phyloP scores from a whole-genome alignment of 2,797 vertebrate species.

The Sebastes hopkinsi region DNA sequence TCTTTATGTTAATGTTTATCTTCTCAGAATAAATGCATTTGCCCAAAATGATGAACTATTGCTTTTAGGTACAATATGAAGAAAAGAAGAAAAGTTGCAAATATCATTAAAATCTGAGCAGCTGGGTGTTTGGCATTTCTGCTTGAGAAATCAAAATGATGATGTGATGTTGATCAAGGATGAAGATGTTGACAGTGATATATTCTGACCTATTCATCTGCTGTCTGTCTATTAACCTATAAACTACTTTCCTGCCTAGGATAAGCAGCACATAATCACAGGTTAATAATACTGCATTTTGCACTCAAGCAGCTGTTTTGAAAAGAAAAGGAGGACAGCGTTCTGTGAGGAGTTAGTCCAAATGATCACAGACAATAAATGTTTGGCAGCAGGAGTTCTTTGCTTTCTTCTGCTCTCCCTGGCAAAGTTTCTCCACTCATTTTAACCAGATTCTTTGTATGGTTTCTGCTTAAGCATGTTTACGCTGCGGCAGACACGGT shows the following conservation, averaged over 20 bases:
- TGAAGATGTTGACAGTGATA: not conserved
- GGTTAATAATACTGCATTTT: constrained; percentile 43
- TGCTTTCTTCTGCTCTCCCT: constrained; percentile 44
- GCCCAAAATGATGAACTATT: not conserved
- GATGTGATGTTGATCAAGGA: not conserved
- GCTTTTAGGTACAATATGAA: not conserved
- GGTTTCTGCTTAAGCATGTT: constrained; percentile 54
- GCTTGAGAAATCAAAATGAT: not conserved
- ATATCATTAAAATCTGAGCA: not conserved
- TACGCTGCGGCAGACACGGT: constrained; percentile 40
- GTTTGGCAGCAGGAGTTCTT: constrained; percentile 57
- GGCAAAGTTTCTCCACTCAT: constrained; percentile 47
- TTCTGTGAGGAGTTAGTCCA: constrained; percentile 46
- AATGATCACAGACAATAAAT: constrained; percentile 66
- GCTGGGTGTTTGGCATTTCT: not conserved
- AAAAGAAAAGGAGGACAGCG: constrained; percentile 14
- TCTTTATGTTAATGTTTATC: not conserved
- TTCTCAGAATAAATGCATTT: not conserved
- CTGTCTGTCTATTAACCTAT: constrained; percentile 14
- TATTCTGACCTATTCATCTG: constrained; percentile 1
- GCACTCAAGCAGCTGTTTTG: constrained; percentile 45
- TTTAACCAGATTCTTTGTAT: constrained; percentile 41
- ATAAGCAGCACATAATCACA: constrained; percentile 50
- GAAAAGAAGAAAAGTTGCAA: not conserved
- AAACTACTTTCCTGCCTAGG: constrained; percentile 6